Conservation (phyloP, 2,888 invertebrate species). For the Protodeltote pygarga region DNA sequence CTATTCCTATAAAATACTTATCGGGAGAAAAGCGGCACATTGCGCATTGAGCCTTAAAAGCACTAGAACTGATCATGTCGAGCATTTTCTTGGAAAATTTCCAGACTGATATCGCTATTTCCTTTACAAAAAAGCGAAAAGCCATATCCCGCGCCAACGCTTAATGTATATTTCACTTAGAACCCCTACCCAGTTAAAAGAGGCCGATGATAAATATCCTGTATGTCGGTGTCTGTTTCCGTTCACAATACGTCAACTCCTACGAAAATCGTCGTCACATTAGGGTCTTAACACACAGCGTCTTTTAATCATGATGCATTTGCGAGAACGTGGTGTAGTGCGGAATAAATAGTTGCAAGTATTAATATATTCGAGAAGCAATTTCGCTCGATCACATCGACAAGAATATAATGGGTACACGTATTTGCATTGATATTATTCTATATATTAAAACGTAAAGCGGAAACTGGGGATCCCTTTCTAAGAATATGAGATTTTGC, state of each 20-base stretch:
- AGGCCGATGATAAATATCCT: slow-evolving; percentile 10
- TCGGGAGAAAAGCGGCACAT: slow-evolving; percentile 6
- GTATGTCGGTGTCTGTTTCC: slow-evolving; percentile 13
- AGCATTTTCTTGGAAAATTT: slow-evolving; percentile 30
- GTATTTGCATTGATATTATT: no score
- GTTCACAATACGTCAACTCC: slow-evolving; percentile 26
- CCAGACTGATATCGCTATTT: slow-evolving; percentile 23
- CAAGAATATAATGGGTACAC: no score
- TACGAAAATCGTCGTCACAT: slow-evolving; percentile 31
- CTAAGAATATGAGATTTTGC: no score
- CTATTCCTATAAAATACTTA: slow-evolving; percentile 17
- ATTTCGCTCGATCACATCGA: no score
- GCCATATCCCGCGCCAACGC: background rate
- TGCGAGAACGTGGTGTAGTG: no score
- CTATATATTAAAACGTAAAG: no score
- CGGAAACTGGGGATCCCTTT: no score
- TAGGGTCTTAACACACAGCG: no score
- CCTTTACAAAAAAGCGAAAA: slow-evolving; percentile 11
- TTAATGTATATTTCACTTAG: slow-evolving; percentile 19
- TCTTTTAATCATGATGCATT: no score
- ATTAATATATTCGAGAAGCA: no score
- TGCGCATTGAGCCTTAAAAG: slow-evolving; percentile 24
- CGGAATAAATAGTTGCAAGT: no score
- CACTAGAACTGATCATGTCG: slow-evolving; percentile 13
- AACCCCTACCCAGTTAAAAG: slow-evolving; percentile 6